Evolutionary conservation across 2,888 invertebrate species (phyloP), one percentile per base, ranked within the genome.

Genomic region (Dryobota labecula): DNA sequence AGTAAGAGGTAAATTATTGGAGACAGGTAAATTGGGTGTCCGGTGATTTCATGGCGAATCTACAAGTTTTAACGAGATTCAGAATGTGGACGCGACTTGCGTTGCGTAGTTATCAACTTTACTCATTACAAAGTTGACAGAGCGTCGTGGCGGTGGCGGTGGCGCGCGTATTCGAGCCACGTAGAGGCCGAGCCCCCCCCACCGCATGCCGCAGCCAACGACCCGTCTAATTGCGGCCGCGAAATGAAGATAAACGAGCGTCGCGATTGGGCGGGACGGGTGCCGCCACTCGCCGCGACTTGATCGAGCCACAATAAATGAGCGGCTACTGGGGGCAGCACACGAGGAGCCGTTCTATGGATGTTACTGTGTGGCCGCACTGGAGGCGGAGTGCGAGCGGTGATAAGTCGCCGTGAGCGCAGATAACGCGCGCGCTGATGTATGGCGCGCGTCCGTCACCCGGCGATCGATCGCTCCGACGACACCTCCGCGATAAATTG

Each of bases 211-310:
- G 95, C 96, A 96, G 95, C 96, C 97, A 96, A 96, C 97, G 97
- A 97, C 96, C 97, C 97, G 96, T 97, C 97, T 97, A 97, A 97
- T 97, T 97, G 97, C 96, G 96, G 96, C 96, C 95, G 95, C 96
- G 93, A 94, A 97, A 97, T 97, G 97, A 97, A 97, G 97, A 97
- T 96, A 96, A 97, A 97, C 97, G 97, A 97, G 96, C 96, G 92
- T 92, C 93, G 96, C 96, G 96, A 96, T 96, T 95, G 96, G 96
- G 92, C 95, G 94, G 95, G 96, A 96, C 96, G 91, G 90, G 86
- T 62, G 77, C 84, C 78, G 79, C 84, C 85, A 84, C 86, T 89
- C 86, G 92, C 89, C 87, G 86, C 92, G 92, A 92, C 92, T 91
- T 88, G 88, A 87, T 88, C 86, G 84, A 83, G 89, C 91, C 92